Evolutionary conservation across 37 sponge, comb jelly and placozoan species (phyloP).

Genomic region (Oopsacas minuta): DNA sequence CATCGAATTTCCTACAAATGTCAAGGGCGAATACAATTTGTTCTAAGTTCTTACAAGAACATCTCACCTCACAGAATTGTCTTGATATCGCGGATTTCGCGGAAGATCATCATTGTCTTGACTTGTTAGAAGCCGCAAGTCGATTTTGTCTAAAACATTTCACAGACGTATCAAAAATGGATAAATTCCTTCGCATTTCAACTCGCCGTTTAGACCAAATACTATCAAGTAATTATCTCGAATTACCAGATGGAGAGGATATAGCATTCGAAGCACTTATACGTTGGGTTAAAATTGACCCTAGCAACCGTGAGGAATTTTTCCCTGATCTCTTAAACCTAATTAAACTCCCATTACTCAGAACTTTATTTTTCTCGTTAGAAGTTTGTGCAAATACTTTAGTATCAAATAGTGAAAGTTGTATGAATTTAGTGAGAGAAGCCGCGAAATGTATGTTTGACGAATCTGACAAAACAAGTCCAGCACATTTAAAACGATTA

Average conservation of each 20-base stretch:
- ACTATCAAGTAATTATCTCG: slow-evolving; percentile 42
- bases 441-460: slow-evolving; percentile 64
- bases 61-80: slow-evolving; percentile 50
- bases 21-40: slow-evolving; percentile 49
- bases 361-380: slow-evolving; percentile 70
- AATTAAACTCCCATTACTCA: slow-evolving; percentile 66
- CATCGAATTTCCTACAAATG: slow-evolving; percentile 72
- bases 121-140: slow-evolving; percentile 45
- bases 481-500: slow-evolving; percentile 50
- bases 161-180: slow-evolving; percentile 45
- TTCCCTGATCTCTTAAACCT: slow-evolving; percentile 50
- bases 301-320: slow-evolving; percentile 27
- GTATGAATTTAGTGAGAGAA: slow-evolving; percentile 65
- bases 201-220: slow-evolving; percentile 48
- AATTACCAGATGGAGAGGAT: slow-evolving; percentile 59
- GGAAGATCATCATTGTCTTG: slow-evolving; percentile 57
- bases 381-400: slow-evolving; percentile 70
- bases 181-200: slow-evolving; percentile 46
- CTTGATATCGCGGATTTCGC: slow-evolving; percentile 73
- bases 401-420: slow-evolving; percentile 48
- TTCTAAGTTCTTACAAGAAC: slow-evolving; percentile 55
- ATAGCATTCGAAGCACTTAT: slow-evolving; percentile 55
- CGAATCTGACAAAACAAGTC: slow-evolving; percentile 36
- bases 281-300: slow-evolving; percentile 52
- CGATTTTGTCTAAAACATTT: slow-evolving; percentile 38